Evolutionary conservation across 30 jellyfish, hydroid and myxozoan species (phyloP).

Genomic region (Aurelia coerulea): DNA sequence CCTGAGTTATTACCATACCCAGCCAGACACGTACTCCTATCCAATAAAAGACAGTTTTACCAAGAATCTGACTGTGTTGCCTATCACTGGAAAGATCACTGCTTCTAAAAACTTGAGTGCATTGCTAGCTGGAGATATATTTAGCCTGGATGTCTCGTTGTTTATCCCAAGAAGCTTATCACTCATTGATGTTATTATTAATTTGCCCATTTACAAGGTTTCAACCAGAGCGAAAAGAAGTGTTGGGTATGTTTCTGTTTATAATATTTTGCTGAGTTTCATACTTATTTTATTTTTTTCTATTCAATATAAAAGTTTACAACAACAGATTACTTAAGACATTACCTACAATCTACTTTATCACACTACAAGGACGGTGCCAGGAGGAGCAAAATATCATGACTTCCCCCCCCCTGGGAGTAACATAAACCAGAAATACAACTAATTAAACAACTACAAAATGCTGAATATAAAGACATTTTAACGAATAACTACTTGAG

Average conservation of each 20-base stretch:
- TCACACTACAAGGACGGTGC: too few species aligned
- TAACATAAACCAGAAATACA: too few species aligned
- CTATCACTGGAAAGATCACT: not conserved
- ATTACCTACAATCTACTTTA: too few species aligned
- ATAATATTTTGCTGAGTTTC: too few species aligned
- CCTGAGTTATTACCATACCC: constrained; percentile 27
- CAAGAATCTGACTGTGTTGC: constrained; percentile 20
- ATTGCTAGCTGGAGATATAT: constrained; percentile 30
- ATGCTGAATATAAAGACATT: too few species aligned
- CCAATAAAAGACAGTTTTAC: constrained; percentile 6
- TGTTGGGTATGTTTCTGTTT: not conserved
- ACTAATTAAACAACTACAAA: too few species aligned
- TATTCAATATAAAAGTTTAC: too few species aligned
- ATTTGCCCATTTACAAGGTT: constrained; percentile 3
- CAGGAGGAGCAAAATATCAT: too few species aligned
- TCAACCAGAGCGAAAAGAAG: constrained; percentile 21
- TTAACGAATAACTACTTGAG: too few species aligned
- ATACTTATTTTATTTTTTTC: too few species aligned
- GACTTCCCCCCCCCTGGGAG: too few species aligned
- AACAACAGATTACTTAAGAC: too few species aligned
- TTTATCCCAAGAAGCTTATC: constrained; percentile 44
- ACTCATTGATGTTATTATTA: constrained; percentile 5
- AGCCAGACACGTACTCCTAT: constrained; percentile 5
- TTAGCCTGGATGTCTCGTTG: constrained; percentile 20
- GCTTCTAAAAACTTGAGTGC: constrained; percentile 32